Percentiles rank a stretch among this genome's conserved stretches.
Evolutionary conservation across 2,797 vertebrate species (phyloP).

Genomic region (Erethizon dorsatum): DNA sequence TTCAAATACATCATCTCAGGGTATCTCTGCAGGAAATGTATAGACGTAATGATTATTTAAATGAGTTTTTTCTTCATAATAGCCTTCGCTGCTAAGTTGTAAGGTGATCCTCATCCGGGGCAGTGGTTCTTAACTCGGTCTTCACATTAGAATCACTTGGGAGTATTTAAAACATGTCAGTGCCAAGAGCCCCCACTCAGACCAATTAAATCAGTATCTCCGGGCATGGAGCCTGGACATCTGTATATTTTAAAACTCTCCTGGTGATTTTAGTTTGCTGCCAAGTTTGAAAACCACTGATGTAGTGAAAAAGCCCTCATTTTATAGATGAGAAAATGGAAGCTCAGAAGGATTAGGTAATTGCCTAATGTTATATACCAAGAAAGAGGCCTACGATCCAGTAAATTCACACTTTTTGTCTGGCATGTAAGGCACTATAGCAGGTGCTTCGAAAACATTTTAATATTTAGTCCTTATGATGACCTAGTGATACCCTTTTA

Average conservation of each 20-base stretch:
- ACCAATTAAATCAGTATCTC: conserved; percentile 72
- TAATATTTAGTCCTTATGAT: background rate
- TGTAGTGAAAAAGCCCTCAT: conserved; percentile 51
- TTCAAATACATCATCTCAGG: conserved; percentile 25
- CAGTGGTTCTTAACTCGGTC: background rate
- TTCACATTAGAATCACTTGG: conserved; percentile 41
- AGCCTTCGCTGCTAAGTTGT: conserved; percentile 25
- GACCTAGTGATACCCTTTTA: background rate
- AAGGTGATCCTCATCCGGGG: background rate
- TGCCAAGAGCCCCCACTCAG: conserved; percentile 29
- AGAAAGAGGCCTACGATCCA: background rate
- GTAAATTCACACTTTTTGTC: background rate
- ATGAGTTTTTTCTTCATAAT: conserved; percentile 53
- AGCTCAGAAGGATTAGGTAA: background rate
- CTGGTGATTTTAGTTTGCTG: conserved; percentile 72
- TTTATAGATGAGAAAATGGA: conserved; percentile 61
- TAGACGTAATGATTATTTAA: conserved; percentile 54
- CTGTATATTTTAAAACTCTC: conserved; percentile 75
- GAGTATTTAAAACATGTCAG: conserved; percentile 36
- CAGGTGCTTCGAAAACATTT: background rate
- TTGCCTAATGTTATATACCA: background rate
- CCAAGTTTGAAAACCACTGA: conserved; percentile 65
- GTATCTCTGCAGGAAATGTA: conserved; percentile 55
- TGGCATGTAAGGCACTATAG: background rate
- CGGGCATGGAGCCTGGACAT: conserved; percentile 71